These are phyloP conservation scores for Heliconius hewitsoni DNA, from an alignment of 1,140 invertebrate genomes.

Conservation along the genomic window DNA sequence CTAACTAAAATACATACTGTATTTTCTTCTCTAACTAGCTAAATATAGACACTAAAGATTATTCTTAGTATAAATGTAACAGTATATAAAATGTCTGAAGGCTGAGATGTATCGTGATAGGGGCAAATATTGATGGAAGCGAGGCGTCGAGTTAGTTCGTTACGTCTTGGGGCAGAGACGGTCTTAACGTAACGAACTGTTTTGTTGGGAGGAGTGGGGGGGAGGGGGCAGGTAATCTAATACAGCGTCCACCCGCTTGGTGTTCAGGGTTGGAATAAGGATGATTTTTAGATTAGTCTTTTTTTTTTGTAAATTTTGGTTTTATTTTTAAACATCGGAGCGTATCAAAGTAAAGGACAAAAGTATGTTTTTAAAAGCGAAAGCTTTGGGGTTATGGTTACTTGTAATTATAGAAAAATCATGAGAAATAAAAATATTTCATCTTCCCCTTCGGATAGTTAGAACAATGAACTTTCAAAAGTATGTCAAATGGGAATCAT, in stretches of 20 bases:
- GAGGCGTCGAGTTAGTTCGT: conserved; percentile 33
- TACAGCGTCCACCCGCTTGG: conserved; percentile 22
- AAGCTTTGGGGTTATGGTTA: too few species aligned
- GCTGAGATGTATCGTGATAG: conserved; percentile 9
- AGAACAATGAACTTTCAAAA: too few species aligned
- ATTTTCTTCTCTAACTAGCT: neutral
- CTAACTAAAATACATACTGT: neutral
- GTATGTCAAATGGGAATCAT: too few species aligned
- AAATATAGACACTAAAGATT: neutral
- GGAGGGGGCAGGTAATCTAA: conserved; percentile 40
- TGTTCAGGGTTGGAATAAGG: conserved; percentile 2
- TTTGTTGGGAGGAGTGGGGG: conserved; percentile 18
- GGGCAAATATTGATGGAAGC: conserved; percentile 29
- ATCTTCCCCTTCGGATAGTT: too few species aligned
- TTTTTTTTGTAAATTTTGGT: too few species aligned
- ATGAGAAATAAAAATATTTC: too few species aligned
- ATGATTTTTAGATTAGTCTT: neutral
- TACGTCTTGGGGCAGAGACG: conserved; percentile 19
- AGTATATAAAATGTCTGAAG: neutral
- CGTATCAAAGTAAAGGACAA: too few species aligned
- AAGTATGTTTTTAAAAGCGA: too few species aligned
- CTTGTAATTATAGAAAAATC: too few species aligned
- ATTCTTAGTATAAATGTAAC: neutral
- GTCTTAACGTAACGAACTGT: conserved; percentile 39
- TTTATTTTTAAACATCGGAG: too few species aligned